Conservation (phyloP, 2,888 invertebrate species). For the Scotopteryx bipunctaria region DNA sequence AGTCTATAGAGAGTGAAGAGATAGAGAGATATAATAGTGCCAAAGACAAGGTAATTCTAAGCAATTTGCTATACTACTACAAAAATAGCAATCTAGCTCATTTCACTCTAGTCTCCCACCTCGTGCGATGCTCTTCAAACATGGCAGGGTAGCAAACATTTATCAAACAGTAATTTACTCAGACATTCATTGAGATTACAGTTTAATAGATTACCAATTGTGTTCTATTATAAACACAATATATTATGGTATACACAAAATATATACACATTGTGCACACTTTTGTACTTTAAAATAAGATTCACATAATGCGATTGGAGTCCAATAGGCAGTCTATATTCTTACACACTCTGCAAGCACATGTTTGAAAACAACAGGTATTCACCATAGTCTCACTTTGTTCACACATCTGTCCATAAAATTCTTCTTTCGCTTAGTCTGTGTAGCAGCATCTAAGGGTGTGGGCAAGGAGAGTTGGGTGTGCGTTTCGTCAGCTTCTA, state of each 20-base stretch:
- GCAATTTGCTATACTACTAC: conserved; percentile 77
- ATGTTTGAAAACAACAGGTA: conserved; percentile 46
- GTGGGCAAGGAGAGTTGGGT: conserved; percentile 83
- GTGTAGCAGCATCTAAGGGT: conserved; percentile 82
- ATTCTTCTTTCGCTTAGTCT: conserved; percentile 88
- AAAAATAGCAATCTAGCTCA: conserved; percentile 71
- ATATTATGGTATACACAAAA: conserved; percentile 70
- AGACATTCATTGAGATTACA: conserved; percentile 80
- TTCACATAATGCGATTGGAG: conserved; percentile 71
- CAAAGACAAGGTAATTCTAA: conserved; percentile 58
- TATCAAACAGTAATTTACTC: conserved; percentile 59
- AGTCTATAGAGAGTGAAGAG: conserved; percentile 77
- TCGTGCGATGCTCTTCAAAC: conserved; percentile 72
- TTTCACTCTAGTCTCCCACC: conserved; percentile 55
- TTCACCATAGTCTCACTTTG: conserved; percentile 90
- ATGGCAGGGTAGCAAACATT: conserved; percentile 67
- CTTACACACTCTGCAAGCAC: conserved; percentile 74
- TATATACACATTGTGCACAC: conserved; percentile 79
- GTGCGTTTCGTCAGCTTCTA: conserved; percentile 80
- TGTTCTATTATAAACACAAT: conserved; percentile 52
- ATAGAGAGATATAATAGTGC: conserved; percentile 71
- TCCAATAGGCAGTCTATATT: conserved; percentile 68
- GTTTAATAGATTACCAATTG: conserved; percentile 64
- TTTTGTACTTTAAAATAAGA: conserved; percentile 79
- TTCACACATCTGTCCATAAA: conserved; percentile 94